phyloP scores from a whole-genome alignment of 1,140 invertebrate genomes.

The Brachionus sp. region DNA sequence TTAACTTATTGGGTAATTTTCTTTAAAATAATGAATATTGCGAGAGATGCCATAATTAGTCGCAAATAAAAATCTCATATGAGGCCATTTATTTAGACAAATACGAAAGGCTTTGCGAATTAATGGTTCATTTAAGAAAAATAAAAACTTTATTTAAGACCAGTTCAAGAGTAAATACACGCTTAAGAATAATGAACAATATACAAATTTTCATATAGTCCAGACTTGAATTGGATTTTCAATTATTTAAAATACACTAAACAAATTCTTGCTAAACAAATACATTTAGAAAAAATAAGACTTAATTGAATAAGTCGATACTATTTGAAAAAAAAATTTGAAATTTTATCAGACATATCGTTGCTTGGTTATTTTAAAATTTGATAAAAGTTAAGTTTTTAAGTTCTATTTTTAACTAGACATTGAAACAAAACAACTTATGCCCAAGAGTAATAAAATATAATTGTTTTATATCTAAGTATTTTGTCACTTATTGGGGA shows the following conservation, averaged over 20 bases:
- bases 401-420: neutral
- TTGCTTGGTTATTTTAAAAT: constrained; percentile 33
- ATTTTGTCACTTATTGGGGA: neutral
- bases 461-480: neutral
- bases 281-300: neutral
- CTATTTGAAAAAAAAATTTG: neutral
- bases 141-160: neutral
- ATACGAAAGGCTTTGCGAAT: neutral
- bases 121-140: neutral
- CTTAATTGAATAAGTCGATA: neutral
- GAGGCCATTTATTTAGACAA: neutral
- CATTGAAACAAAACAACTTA: neutral
- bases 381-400: neutral
- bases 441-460: neutral
- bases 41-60: neutral
- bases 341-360: neutral
- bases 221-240: constrained; percentile 13
- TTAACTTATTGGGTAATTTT: neutral
- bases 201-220: neutral
- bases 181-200: neutral
- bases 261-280: neutral
- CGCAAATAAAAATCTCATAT: neutral
- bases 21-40: neutral
- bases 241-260: neutral
- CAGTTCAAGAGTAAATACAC: neutral